Evolutionary conservation across 2,888 invertebrate species (phyloP).

Genomic region (Drosophila formosana): DNA sequence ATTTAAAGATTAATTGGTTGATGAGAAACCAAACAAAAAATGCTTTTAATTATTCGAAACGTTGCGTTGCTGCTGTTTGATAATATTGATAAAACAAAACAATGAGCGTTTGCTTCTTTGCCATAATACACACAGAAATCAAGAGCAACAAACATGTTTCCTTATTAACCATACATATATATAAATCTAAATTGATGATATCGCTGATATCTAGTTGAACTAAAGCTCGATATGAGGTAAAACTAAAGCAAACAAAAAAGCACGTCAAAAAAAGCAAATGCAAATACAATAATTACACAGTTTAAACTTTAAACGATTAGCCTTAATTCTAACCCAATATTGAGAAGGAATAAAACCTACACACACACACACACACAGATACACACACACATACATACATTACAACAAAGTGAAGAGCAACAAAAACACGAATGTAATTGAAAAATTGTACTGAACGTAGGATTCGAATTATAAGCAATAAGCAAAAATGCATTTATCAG

Average conservation of each 20-base stretch:
- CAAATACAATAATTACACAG: conserved; percentile 24
- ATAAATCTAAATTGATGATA: conserved; percentile 11
- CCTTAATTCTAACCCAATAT: conserved; percentile 25
- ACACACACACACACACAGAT: conserved; percentile 7
- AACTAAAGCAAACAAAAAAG: conserved; percentile 23
- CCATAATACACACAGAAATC: conserved; percentile 8
- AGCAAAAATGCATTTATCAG: conserved; percentile 63
- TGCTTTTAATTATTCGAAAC: neutral
- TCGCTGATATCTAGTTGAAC: conserved; percentile 63
- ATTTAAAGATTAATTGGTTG: neutral
- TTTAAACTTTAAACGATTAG: conserved; percentile 28
- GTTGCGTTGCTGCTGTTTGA: conserved; percentile 1
- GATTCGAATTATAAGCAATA: conserved; percentile 54
- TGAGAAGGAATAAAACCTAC: conserved; percentile 19
- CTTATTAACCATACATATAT: conserved; percentile 43
- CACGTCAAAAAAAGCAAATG: conserved; percentile 18
- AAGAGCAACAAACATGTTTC: conserved; percentile 47
- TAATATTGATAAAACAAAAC: neutral
- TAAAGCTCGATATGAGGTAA: conserved; percentile 59
- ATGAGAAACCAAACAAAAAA: neutral
- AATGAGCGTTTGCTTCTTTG: conserved; percentile 17
- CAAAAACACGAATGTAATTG: conserved; percentile 2
- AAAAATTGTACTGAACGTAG: conserved; percentile 63
- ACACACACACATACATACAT: conserved; percentile 6
- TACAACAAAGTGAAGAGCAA: conserved; percentile 3